Base-by-base conservation (phyloP, 2,888 invertebrate species). In the Tanypteryx hageni region DNA sequence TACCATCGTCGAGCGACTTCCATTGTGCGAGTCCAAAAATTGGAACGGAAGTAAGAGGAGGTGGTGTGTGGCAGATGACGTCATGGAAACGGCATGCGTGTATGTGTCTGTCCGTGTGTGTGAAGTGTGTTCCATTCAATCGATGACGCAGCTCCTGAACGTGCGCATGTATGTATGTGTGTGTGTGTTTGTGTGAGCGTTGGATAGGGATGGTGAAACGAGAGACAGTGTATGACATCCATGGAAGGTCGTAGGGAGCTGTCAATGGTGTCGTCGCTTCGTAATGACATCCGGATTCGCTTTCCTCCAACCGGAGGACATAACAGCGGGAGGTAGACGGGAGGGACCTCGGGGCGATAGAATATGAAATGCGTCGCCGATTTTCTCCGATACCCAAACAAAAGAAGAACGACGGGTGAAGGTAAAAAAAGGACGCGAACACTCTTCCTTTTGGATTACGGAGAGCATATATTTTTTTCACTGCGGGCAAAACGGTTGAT, bases 201-300 rank as follows among this genome's bases (percentile, higher is more conserved):
- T 44, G 44, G 44, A 44, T 44, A 44, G 44, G 44, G 44, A 44
- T 5, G 44, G 44, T 44, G 44, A 5, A 10, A 27, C 22, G 76
- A 13, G 22, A 76, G 13, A 76, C 76, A 76, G 27, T 44, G 44
- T 44, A 44, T 44, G 44, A 44, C 44, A 10, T 68, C 68, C 22
- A 22, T 22, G 76, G 76, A 76, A 27, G 76, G 76, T 76, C 76
- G 76, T 27, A 10, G 44, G 27, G 76, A 27, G 76, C 76, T 27
- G 76, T 27, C 76, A 76, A 76, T 76, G 76, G 27, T 27, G 76
- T 76, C 76, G 13, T 27, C 7, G 27, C 76, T 76, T 76, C 76
- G 22, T 76, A 76, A 76, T 76, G 76, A 76, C 27, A 76, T 76
- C 76, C 76, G 76, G 76, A 68, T n/a, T 68, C 22, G n/a, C 76